Base-by-base conservation (phyloP, 2,797 vertebrate species). In the Eleutherodactylus coqui region DNA sequence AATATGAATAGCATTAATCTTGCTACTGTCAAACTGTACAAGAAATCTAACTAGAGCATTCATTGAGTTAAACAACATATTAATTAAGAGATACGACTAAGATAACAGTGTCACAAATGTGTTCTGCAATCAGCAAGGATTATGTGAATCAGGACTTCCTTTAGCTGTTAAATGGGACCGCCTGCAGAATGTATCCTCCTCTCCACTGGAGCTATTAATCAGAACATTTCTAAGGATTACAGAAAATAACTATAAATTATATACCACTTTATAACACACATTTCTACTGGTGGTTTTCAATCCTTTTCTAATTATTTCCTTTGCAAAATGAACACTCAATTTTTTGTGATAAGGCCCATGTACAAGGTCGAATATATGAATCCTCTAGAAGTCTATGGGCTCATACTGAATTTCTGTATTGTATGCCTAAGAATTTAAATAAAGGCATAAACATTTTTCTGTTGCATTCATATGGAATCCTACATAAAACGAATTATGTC, bases 71-170 rank as follows among this genome's bases (percentile, higher is more conserved):
- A 55, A n/a, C 49, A 55, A 55, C 49, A n/a, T 77, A 4, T 14
- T 76, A 77, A 77, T 77, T 55, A 55, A 11, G 75, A n/a, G 21
- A 55, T 24, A 55, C 24, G 36, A 24, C 51, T 55, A 11, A 55
- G 34, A 55, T 41, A 14, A 76, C 19, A 58, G 75, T 38, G 49
- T 53, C 75, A 53, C 32, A 77, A 77, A n/a, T 55, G 49, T 53
- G 19, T 55, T 58, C 75, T 58, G 19, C 34, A 36, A 77, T 77
- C 34, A 58, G 32, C n/a, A 55, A 55, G 32, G 75, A 51, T 41
- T 17, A 51, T 17, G 29, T 24, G 21, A 77, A 58, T 77, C 32
- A 77, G 38, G 29, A 24, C 17, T 53, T 36, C 34, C 16, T 34
- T 51, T 29, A 43, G 43, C 43, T 75, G 49, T 34, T 38, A 55